Base-by-base conservation (phyloP, 2,797 vertebrate species). In the Gymnothorax javanicus region DNA sequence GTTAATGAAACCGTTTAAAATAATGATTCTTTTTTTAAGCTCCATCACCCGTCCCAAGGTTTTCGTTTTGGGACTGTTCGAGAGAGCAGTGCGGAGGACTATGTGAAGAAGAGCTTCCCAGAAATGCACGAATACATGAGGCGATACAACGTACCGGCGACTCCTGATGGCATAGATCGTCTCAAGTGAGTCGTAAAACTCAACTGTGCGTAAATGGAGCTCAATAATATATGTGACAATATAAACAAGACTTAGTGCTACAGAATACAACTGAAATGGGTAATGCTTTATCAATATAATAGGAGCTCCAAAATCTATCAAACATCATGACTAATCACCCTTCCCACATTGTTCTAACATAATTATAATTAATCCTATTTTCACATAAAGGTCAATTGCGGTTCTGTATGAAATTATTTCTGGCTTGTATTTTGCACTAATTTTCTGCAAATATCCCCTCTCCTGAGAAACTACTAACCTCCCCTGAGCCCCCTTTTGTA, bases 91-190 rank as follows among this genome's bases (percentile, higher is more conserved):
- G 97, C 98, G 0, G 98, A 99, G 93, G 98, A 98, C 91, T 99
- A 99, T 8, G 94, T 99, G 92, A 97, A 98, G 91, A 99, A 99
- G 94, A 99, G 98, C 94, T 99, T 99, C 90, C 98, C 98, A 0
- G 98, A 99, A 93, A 99, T 99, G 98, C 97, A 99, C 0, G 98
- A 99, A 90, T 99, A 99, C 93, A 99, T 99, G 98, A 96, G 98
- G 83, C 95, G 97, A 90, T 99, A 98, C 95, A 99, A 99, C 1
- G 97, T 97, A 57, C 98, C 98, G 0, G 96, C 98, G 60, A 99
- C 98, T 82, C 97, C 97, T 0, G 97, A 98, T 1, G 98, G 98
- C 84, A 97, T 99, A 82, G 93, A 96, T 5, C 90, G 95, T 84
- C 96, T 99, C 73, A 99, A 99, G 98, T 99, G 96, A 98, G 97